Percentiles rank a stretch among this genome's conserved stretches.
phyloP scores from a whole-genome alignment of 1,140 invertebrate genomes.

The Nautilus pompilius region DNA sequence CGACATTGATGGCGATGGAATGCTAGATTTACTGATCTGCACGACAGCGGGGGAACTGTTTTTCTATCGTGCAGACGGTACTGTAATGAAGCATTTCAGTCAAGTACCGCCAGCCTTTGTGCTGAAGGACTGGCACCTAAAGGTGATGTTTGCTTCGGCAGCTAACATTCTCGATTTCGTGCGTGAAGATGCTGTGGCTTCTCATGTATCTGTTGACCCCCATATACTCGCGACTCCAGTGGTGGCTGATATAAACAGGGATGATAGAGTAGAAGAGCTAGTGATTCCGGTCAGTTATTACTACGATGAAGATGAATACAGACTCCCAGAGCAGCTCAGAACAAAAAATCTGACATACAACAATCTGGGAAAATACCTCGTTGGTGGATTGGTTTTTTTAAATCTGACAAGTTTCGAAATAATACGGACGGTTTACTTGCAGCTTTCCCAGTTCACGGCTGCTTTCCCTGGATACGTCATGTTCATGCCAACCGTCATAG shows the following conservation, averaged over 20 bases:
- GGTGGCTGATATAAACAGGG: constrained; percentile 40
- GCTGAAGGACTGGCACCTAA: constrained; percentile 22
- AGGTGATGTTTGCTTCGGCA: constrained; percentile 7
- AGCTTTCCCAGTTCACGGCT: constrained; percentile 33
- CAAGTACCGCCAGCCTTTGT: constrained; percentile 29
- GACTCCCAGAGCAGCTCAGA: constrained; percentile 13
- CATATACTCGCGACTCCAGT: constrained; percentile 40
- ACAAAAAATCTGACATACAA: constrained; percentile 11
- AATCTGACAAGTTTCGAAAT: constrained; percentile 33
- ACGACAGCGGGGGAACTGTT: constrained; percentile 38
- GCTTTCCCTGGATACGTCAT: constrained; percentile 43
- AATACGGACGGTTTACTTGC: constrained; percentile 27
- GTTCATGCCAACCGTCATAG: constrained; percentile 42
- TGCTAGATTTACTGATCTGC: constrained; percentile 41
- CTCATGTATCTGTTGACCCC: constrained; percentile 33
- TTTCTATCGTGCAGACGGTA: constrained; percentile 35
- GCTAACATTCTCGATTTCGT: constrained; percentile 17
- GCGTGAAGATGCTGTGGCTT: neutral
- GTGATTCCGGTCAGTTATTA: constrained; percentile 45
- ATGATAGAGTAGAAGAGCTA: constrained; percentile 33
- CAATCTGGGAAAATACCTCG: constrained; percentile 36
- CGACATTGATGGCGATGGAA: constrained; percentile 46
- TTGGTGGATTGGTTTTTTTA: constrained; percentile 33
- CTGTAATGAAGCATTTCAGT: constrained; percentile 15
- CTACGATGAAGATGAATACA: constrained; percentile 42